These are phyloP conservation scores for Heteropelma amictum DNA, from an alignment of 2,888 invertebrate genomes.

Conservation along the genomic window DNA sequence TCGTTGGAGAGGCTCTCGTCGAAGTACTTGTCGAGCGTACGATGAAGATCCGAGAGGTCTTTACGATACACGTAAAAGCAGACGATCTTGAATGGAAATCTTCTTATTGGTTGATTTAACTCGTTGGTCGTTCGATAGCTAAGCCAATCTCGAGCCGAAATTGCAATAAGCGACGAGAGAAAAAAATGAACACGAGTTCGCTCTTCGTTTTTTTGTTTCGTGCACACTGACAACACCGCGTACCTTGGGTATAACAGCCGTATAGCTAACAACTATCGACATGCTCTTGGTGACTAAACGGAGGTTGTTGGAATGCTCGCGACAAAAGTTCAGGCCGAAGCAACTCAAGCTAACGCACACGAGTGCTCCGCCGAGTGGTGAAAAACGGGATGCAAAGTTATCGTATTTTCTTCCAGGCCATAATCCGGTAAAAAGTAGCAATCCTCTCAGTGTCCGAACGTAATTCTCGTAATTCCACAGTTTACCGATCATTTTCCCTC, in stretches of 20 bases:
- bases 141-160: too few relatives aligned
- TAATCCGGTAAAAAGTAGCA: conserved; percentile 42
- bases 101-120: not conserved
- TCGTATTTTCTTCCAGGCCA: conserved; percentile 45
- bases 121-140: too few relatives aligned
- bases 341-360: conserved; percentile 38
- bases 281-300: conserved; percentile 54
- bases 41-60: conserved; percentile 35
- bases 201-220: not conserved
- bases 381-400: conserved; percentile 7
- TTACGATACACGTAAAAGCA: conserved; percentile 45
- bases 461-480: conserved; percentile 48
- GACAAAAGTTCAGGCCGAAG: conserved; percentile 54
- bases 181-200: too few relatives aligned
- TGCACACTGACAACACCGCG: not conserved
- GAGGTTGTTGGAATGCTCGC: conserved; percentile 48
- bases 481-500: conserved; percentile 45
- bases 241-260: conserved; percentile 44
- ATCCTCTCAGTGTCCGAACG: conserved; percentile 26
- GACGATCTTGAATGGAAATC: conserved; percentile 35
- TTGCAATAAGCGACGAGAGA: too few relatives aligned
- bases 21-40: conserved; percentile 45
- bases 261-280: conserved; percentile 50
- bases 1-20: conserved; percentile 12
- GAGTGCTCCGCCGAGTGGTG: conserved; percentile 23